phyloP scores from a whole-genome alignment of 2,888 invertebrate species.

The Abrostola tripartita region DNA sequence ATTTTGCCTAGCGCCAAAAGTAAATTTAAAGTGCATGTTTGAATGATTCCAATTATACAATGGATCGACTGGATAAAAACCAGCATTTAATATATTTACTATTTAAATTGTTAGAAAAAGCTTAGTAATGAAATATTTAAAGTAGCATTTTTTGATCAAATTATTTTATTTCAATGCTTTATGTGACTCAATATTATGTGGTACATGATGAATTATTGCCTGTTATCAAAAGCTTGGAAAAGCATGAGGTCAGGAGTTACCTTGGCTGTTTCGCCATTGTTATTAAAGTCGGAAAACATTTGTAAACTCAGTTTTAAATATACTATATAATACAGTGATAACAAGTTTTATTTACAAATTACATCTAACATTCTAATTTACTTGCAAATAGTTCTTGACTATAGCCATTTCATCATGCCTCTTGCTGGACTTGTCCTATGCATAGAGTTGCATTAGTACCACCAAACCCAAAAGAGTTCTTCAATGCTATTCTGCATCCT shows the following conservation, averaged over 20 bases:
- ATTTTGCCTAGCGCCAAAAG: constrained; percentile 26
- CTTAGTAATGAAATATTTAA: constrained; percentile 84
- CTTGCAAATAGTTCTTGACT: neutral
- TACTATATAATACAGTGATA: constrained; percentile 82
- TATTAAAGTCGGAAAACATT: constrained; percentile 81
- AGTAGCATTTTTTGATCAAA: constrained; percentile 86
- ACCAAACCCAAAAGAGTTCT: constrained; percentile 99
- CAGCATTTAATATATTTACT: constrained; percentile 87
- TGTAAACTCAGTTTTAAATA: constrained; percentile 88
- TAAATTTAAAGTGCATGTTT: constrained; percentile 75
- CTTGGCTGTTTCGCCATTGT: constrained; percentile 79
- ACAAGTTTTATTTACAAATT: constrained; percentile 63
- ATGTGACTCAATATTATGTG: constrained; percentile 82
- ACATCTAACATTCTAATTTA: constrained; percentile 1
- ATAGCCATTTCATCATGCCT: neutral
- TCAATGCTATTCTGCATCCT: constrained; percentile 92
- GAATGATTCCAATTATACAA: constrained; percentile 74
- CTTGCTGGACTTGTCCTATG: constrained; percentile 76
- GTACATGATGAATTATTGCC: constrained; percentile 80
- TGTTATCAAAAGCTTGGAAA: constrained; percentile 74
- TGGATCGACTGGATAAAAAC: constrained; percentile 78
- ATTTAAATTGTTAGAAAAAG: constrained; percentile 84
- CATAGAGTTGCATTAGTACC: constrained; percentile 98
- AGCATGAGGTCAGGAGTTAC: constrained; percentile 75
- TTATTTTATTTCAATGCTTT: constrained; percentile 84